Base-by-base conservation (phyloP, 2,113 vertebrate genomes). In the Podiceps cristatus region DNA sequence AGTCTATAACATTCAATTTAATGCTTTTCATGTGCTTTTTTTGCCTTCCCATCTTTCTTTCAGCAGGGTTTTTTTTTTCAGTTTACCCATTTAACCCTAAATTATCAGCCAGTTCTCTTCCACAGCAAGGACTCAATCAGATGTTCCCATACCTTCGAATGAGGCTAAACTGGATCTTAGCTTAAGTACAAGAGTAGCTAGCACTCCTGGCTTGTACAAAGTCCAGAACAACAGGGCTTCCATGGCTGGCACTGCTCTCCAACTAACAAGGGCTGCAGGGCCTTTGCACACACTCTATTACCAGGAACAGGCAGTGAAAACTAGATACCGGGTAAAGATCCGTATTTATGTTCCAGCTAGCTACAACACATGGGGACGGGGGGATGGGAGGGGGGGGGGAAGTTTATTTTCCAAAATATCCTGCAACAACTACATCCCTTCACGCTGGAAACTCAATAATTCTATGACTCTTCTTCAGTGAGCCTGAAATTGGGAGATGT, bases 261-360 rank as follows among this genome's bases (percentile, higher is more conserved):
- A 73, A 33, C 29, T 40, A 49, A 33, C 18, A 47, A 77, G 29
- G 18, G 28, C 19, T 58, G 29, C 64, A 59, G 15, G 18, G 35
- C 40, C 25, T 89, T 24, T 44, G 22, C 29, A 56, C 9, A 20
- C 17, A 19, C 1, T 5, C 29, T 4, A 9, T 28, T 16, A 72
- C 24, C 18, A 47, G 17, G 6, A 63, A 59, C 4, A 25, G 29
- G 12, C 22, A 47, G 20, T 25, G 50, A 77, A 60, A 84, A 37
- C 5, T 11, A 91, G 18, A 17, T 19, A 25, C 5, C 8, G 2
- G 72, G 35, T 8, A 18, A 88, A 83, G 22, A 88, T 18, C 58
- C 0, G 0, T 12, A 28, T 2, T 64, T 58, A 33, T 10, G 10
- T 52, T 47, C 71, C 27, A 7, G 20, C 7, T 56, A 69, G 17